Evolutionary conservation across 2,113 vertebrate species (phyloP), one percentile per base, ranked within the genome.

Genomic region (Ptychochromis oligacanthus): DNA sequence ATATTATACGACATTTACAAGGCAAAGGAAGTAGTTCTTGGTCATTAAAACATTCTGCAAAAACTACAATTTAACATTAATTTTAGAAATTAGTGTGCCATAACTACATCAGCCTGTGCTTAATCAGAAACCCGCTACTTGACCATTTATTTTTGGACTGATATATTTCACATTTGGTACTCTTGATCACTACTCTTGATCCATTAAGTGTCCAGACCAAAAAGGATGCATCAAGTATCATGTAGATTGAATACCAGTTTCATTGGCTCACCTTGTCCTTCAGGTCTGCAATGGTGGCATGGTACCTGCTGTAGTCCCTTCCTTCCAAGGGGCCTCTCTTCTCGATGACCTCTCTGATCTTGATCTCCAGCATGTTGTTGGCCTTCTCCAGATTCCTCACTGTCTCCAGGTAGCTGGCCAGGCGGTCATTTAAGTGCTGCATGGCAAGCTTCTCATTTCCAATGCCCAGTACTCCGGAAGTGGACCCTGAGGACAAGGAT

Each of bases 361-460:
- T 89, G 74, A 93, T 52, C 91, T 96, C 95, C 80, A 96, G 90
- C 20, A 76, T 59, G 64, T 80, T 65, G 90, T 96, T 96, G 90
- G 90, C 94, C 84, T 92, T 92, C 93, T 96, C 95, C 84, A 96
- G 93, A 55, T n/a, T 93, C 74, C 60, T 94, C 65, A 96, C 95
- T 1, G 84, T 95, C 61, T 95, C 95, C 92, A 96, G 81, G 90
- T 96, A 96, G 88, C 40, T 93, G 43, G 94, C 94, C 90, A 96
- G 89, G 7, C 96, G 94, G 81, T 96, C 94, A 0, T 96, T 96
- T 76, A 96, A 90, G 56, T 88, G 82, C 88, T 96, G 95, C 96
- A 96, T 95, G 87, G 89, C 72, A 2, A 74, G 1, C 90, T 96
- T 96, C 87, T 96, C 94, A 0, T 93, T 95, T 5, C 74, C 89